Evolutionary conservation across 2,797 vertebrate species (phyloP), one percentile per base, ranked within the genome.

Genomic region (Malacoctenus gilli): DNA sequence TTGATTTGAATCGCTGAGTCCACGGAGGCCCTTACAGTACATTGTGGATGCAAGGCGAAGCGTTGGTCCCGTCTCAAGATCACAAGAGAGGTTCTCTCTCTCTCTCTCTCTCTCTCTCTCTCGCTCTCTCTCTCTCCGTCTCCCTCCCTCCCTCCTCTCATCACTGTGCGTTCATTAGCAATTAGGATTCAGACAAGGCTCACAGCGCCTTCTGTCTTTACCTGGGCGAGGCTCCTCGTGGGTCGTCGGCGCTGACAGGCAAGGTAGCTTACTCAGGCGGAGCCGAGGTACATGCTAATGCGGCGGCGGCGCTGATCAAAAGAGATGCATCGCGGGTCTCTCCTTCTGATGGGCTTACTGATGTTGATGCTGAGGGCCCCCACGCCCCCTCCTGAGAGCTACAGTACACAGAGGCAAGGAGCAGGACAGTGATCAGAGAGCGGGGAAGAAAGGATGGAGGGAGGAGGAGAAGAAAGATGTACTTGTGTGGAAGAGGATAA

Each of bases 221-320:
- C 82, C 82, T 83, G 68, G 62, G 64, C 18, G 36, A 67, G 68
- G 56, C 56, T 55, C 50, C 64, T 66, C 18, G 21, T n/a, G 52
- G 67, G 54, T 40, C 16, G 23, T 42, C 10, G 10, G 34, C 4
- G n/a, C 63, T 82, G 84, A 84, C 69, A 59, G 73, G 68, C 80
- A 77, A 28, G 78, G 65, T 69, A 72, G 77, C 54, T 58, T 4
- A 22, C 23, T 30, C 42, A 2, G 39, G 25, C 6, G 59, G 49
- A 5, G 37, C 54, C 46, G 65, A 63, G 71, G 44, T 80, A 79
- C 72, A 85, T 87, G 84, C 75, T 85, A 85, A 89, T 84, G 72
- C n/a, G 37, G 59, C 19, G 15, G 44, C 48, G 15, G 51, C 0
- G 7, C 64, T 80, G 82, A 89, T 88, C 80, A 87, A 89, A 89